Evolutionary conservation across 2,797 vertebrate species (phyloP), one percentile per base, ranked within the genome.

Genomic region (Sebastes miniatus): DNA sequence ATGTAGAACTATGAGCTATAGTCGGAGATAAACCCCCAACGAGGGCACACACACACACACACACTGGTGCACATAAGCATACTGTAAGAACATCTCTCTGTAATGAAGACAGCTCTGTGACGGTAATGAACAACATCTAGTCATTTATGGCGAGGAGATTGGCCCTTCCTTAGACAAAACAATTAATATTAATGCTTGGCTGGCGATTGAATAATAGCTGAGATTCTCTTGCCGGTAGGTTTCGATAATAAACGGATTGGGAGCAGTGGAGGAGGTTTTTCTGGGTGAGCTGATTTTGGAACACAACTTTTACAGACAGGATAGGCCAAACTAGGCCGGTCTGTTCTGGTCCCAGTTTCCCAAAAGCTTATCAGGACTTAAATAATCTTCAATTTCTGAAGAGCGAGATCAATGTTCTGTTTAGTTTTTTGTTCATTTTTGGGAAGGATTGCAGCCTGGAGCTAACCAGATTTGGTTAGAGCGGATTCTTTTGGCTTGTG

Each of bases 111-210:
- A 84, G 87, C 83, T 80, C 77, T 78, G 43, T 56, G 81, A 86
- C 34, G 31, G 76, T 92, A 92, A 92, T 91, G 90, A 93, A 92
- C 81, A 88, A 85, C 89, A 84, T 82, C 66, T 66, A 66, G 77
- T 81, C 83, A 76, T 89, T 83, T 83, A 78, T 85, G 69, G 62
- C 43, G 54, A 71, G 5, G 66, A 88, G 77, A 87, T 82, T 83
- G 87, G 80, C 65, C 81, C 76, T 81, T 84, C 75, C 77, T 84
- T 79, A 83, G 87, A 88, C 79, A 77, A 92, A 91, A 91, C 87
- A 87, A 92, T 93, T 90, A 85, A 92, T 93, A 89, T 89, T 86
- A 81, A 87, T 76, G 87, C 84, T 89, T 79, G 80, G 76, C 74
- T 91, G 71, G 63, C 73, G 79, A 80, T 76, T 79, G 77, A 91